Base-by-base conservation (phyloP, 1,140 invertebrate species). In the Drosophila asahinai region DNA sequence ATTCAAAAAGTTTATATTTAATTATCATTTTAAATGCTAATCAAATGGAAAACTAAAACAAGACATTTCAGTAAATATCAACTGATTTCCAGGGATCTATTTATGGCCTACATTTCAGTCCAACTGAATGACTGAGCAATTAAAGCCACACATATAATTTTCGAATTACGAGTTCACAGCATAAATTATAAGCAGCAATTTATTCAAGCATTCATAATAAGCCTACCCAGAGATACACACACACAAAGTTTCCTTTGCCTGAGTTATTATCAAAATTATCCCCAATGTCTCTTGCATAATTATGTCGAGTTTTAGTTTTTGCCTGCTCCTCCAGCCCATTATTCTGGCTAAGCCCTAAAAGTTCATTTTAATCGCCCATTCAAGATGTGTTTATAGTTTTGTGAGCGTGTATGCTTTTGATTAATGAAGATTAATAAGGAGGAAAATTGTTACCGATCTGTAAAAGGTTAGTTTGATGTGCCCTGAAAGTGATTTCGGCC, bases 391-490 rank as follows among this genome's bases (percentile, higher is more conserved):
- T 87, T 83, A 74, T 74, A 67, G 60, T 77, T 71, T 61, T 80
- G 60, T 66, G 36, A 40, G 60, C 30, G 54, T 59, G 65, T 48
- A 27, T 52, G 72, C 36, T 36, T 80, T 61, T 84, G 86, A 90
- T 90, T 89, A 89, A 89, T 89, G 80, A 81, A 81, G 81, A 76
- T 71, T 87, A 87, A 89, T 81, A 87, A 76, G 52, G 74, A 38
- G 84, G 77, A 84, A 87, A 89, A 76, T 81, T 80, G 68, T 68
- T 60, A 55, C 33, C 84, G 61, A 83, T 72, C 54, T 66, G 40
- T 75, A 48, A 48, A 82, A 61, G 74, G 72, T 67, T 79, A 60
- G 63, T 72, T 55, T 71, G 40, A 82, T 51, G 74, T 71, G 59
- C 52, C 45, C 58, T 45, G 54, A 70, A 71, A 45, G 33, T 66